Evolutionary conservation across 2,888 invertebrate species (phyloP), one percentile per base, ranked within the genome.

Genomic region (Ceraclea dissimilis): DNA sequence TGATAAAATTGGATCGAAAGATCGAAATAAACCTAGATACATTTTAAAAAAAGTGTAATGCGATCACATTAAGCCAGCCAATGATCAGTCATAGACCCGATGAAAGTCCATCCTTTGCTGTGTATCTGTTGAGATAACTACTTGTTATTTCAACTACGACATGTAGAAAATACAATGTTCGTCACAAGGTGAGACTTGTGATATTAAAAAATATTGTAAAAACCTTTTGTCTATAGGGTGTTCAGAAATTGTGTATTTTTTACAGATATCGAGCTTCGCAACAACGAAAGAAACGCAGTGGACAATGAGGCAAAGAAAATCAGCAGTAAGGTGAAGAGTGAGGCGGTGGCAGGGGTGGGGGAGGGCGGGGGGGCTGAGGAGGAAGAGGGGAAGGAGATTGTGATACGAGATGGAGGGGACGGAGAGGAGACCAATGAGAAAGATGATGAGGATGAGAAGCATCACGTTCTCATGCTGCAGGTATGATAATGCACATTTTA

Each of bases 191-290:
- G n/a, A n/a, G n/a, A n/a, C n/a, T n/a, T n/a, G n/a, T n/a, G n/a
- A n/a, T n/a, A n/a, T n/a, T n/a, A n/a, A n/a, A n/a, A n/a, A n/a
- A n/a, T n/a, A n/a, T n/a, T n/a, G n/a, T n/a, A n/a, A n/a, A n/a
- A n/a, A n/a, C n/a, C n/a, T n/a, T n/a, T n/a, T n/a, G n/a, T n/a
- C n/a, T n/a, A n/a, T n/a, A n/a, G n/a, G n/a, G n/a, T n/a, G n/a
- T n/a, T n/a, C n/a, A n/a, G n/a, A n/a, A n/a, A n/a, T 4, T 49
- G 16, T 16, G 2, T 31, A 11, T 5, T 51, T 11, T 8, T 46
- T 19, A 4, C 43, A 62, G 61, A 62, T 52, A 48, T 62, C 5
- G 61, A 62, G 43, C 48, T 50, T 11, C 55, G 60, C 48, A 62
- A 62, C 46, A 62, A 62, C 26, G 60, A 62, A 47, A 58, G 57